Base-by-base conservation (phyloP, 2,113 vertebrate species). In the Chelonoidis abingdonii region DNA sequence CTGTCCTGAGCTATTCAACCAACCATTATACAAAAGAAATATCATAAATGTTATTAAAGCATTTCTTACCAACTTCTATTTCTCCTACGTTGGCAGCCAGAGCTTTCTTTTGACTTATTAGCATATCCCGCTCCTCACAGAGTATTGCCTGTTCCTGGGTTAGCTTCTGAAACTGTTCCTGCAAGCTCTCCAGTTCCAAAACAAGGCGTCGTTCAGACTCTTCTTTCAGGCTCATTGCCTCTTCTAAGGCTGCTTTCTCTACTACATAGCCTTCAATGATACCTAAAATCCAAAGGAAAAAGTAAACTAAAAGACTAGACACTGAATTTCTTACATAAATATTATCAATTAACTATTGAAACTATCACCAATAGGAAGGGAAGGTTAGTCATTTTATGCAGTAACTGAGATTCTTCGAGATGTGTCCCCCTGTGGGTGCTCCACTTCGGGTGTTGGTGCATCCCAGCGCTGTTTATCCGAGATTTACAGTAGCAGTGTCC, bases 201-300 rank as follows among this genome's bases (percentile, higher is more conserved):
- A 98, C 98, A 2, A 99, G 98, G 35, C 90, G 97, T 93, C 98
- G 98, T 86, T 99, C 99, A 1, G 98, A 98, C 1, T 94, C 92
- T 88, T 99, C 99, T 95, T 99, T 99, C 95, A 97, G 98, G 89
- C 97, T 98, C 87, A 99, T 94, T 0, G 97, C 97, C 93, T 99
- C 99, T 96, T 99, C 99, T 49, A 99, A 87, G 0, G 94, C 57
- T 2, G 98, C 98, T 92, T 99, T 99, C 97, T 99, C 99, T 75
- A 98, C 98, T 88, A 98, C 97, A 4, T 99, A 99, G 56, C 99
- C 99, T 75, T 99, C 99, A 2, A 99, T 96, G 87, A 99, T 97
- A 29, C 99, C 99, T 99, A 82, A 78, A 95, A 96, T 25, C 35
- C 89, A 92, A 96, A 38, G 13, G 16, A 27, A 31, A 12, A 65